Evolutionary conservation across 2,888 invertebrate species (phyloP), one percentile per base, ranked within the genome.

Genomic region (Apomyelois bistriatella): DNA sequence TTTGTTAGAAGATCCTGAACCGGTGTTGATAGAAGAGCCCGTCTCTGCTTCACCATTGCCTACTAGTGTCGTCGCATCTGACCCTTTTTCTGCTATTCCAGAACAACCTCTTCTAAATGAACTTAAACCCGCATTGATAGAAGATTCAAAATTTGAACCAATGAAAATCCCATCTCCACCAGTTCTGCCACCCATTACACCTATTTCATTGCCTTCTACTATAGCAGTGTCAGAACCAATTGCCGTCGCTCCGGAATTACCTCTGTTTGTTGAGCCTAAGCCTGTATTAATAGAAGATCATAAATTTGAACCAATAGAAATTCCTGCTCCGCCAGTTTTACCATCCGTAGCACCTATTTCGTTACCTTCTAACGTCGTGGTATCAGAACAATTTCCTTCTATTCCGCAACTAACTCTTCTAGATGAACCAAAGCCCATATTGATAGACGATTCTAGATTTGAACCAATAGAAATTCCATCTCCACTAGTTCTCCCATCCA

Each of bases 371-470:
- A 22, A 22, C 22, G 22, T 22, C 22, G 22, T 22, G 3, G 17
- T 22, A n/a, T 10, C 41, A 3, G 41, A n/a, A 41, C 10, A 17
- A 41, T 16, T 32, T 32, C 10, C 32, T 7, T 3, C 3, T 5
- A 16, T 5, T n/a, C 17, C 17, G 3, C 4, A 17, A 17, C 16
- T 17, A 5, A 10, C 10, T 10, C 1, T 41, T 9, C 9, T 22
- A 17, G 17, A 4, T 17, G 41, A 17, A 22, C 10, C 17, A 17
- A 16, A 10, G 17, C 41, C 43, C 38, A 12, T 8, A 10, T 3
- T 48, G 3, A 15, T 42, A 28, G 54, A 51, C n/a, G 51, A 54
- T 38, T 10, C 41, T 16, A 5, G 9, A n/a, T 4, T 41, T 22
- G 10, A 41, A 3, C 10, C 41, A 17, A 22, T 17, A 1, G 17